A percentile compares a stretch with the other conserved stretches of the same genome.
phyloP scores from a whole-genome alignment of 2,888 invertebrate species.

The Drosophila limbata region DNA sequence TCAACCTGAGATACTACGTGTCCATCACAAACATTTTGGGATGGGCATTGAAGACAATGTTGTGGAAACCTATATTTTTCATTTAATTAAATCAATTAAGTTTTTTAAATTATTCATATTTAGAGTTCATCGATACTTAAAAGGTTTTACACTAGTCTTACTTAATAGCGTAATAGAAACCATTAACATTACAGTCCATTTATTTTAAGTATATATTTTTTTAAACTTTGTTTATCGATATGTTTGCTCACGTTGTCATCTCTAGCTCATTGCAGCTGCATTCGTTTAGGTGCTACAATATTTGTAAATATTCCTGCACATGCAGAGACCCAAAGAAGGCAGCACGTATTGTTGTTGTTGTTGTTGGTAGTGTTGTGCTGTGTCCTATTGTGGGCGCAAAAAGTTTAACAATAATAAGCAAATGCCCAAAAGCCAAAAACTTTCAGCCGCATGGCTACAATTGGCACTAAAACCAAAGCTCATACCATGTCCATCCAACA shows the following conservation, averaged over 20 bases:
- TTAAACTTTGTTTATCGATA: not conserved
- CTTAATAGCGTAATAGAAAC: too few relatives aligned
- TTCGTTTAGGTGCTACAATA: slow-evolving; percentile 52
- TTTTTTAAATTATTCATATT: too few relatives aligned
- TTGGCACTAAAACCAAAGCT: slow-evolving; percentile 52
- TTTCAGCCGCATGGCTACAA: slow-evolving; percentile 64
- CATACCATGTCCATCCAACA: slow-evolving; percentile 1
- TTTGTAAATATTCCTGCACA: slow-evolving; percentile 59
- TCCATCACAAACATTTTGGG: too few relatives aligned
- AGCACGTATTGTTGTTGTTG: slow-evolving; percentile 13
- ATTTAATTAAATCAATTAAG: too few relatives aligned
- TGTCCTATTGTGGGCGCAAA: slow-evolving; percentile 65
- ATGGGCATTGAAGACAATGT: too few relatives aligned
- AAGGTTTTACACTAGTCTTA: too few relatives aligned
- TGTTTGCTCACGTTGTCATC: slow-evolving; percentile 40
- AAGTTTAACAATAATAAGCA: slow-evolving; percentile 82
- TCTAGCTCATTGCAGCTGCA: slow-evolving; percentile 51
- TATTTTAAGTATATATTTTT: too few relatives aligned
- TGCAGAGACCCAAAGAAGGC: slow-evolving; percentile 40
- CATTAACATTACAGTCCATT: too few relatives aligned
- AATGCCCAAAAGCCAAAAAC: slow-evolving; percentile 77
- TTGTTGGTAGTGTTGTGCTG: slow-evolving; percentile 12
- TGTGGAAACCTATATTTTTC: too few relatives aligned
- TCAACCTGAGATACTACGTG: too few relatives aligned
- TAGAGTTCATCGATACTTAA: too few relatives aligned